A percentile compares a stretch with the other conserved stretches of the same genome.
phyloP scores from a whole-genome alignment of 2,888 invertebrate species.

The Subacronicta megacephala region DNA sequence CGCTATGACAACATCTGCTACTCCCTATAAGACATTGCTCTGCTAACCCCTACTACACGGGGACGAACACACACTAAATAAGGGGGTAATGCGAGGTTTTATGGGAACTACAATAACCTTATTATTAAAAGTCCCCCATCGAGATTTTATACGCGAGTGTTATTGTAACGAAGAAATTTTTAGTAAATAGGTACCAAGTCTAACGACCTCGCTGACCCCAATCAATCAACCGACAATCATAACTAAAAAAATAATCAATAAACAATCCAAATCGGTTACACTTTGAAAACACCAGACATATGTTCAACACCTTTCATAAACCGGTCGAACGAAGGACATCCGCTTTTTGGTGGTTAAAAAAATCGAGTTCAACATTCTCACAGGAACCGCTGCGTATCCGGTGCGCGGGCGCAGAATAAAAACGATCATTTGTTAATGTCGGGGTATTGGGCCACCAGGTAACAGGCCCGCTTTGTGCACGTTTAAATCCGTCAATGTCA shows the following conservation, averaged over 20 bases:
- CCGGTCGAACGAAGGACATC: slow-evolving; percentile 89
- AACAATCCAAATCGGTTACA: slow-evolving; percentile 66
- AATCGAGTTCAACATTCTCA: slow-evolving; percentile 87
- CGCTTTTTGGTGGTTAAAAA: slow-evolving; percentile 86
- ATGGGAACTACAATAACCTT: neutral
- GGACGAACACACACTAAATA: too few species aligned
- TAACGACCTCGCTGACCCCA: slow-evolving; percentile 39
- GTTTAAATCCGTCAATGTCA: slow-evolving; percentile 66
- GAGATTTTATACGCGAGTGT: neutral
- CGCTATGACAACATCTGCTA: too few species aligned
- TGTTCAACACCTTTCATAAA: slow-evolving; percentile 89
- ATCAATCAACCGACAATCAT: slow-evolving; percentile 50
- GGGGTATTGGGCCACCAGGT: slow-evolving; percentile 74
- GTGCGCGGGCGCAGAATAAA: slow-evolving; percentile 85
- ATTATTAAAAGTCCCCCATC: neutral
- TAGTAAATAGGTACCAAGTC: slow-evolving; percentile 16
- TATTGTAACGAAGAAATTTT: neutral
- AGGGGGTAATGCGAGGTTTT: too few species aligned
- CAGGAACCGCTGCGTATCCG: slow-evolving; percentile 88
- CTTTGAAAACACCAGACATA: slow-evolving; percentile 82
- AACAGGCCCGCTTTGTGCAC: slow-evolving; percentile 64
- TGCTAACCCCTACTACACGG: too few species aligned
- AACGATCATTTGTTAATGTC: slow-evolving; percentile 86
- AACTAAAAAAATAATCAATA: slow-evolving; percentile 50
- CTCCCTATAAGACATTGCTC: too few species aligned